Evolutionary conservation across 1,140 invertebrate genomes (phyloP), one percentile per base, ranked within the genome.

Genomic region (Oscheius sp.): DNA sequence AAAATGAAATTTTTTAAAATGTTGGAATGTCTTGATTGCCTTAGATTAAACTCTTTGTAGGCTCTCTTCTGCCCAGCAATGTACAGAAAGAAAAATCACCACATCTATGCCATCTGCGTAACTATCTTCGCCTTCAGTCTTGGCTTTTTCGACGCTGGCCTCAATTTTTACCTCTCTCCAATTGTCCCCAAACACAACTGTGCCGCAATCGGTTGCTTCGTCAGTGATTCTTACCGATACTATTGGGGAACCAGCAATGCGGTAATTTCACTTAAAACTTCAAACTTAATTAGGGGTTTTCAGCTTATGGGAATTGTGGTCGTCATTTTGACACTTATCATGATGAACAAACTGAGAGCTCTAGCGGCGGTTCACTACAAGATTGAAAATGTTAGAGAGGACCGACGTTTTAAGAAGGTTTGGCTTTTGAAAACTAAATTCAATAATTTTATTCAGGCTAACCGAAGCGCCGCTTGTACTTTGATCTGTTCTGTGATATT

Each of bases 161-260:
- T 68, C 2, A 31, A 68, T 4, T 66, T 35, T 35, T 45, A 66
- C 13, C 42, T 38, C 7, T 42, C 63, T 0, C 32, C 38, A 28
- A 29, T 42, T 7, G 63, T 42, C n/a, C 63, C 36, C 34, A 29
- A 45, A 28, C 34, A 46, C 29, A 66, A 66, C 20, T 66, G 63
- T 49, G 63, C 34, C 42, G 45, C 63, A 10, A 66, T 66, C 34
- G 63, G 63, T 31, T 66, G 63, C 20, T 66, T 45, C 49, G 63
- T 66, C 26, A 46, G 63, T n/a, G 63, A 66, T 46, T 15, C 23
- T 13, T 66, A 46, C n/a, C 23, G 63, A 32, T 66, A 66, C 26
- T 66, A 66, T n/a, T 66, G 63, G 63, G 63, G 63, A 49, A 66
- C 45, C 20, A 42, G 34, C 1, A 66, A 66, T 46, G 45, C 45